A percentile compares a stretch with the other conserved stretches of the same genome.
Evolutionary conservation across 2,888 invertebrate genomes (phyloP).

Genomic region (Drosophila austrosaltans): DNA sequence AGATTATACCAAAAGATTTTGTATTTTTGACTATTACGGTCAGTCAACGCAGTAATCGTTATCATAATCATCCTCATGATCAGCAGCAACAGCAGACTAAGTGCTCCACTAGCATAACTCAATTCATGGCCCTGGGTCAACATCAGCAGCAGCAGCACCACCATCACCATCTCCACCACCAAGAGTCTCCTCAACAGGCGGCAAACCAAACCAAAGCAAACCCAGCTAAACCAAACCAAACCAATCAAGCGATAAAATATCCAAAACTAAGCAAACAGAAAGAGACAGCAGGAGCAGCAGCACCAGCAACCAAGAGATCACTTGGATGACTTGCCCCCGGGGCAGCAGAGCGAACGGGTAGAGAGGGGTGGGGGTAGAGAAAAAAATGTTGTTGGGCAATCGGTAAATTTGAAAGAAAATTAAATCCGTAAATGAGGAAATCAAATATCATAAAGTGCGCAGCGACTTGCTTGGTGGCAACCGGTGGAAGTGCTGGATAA

Average conservation of each 20-base stretch:
- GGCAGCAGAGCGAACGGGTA: slow-evolving; percentile 10
- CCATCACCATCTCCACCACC: slow-evolving; percentile 29
- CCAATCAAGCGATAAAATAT: slow-evolving; percentile 75
- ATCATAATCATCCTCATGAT: slow-evolving; percentile 41
- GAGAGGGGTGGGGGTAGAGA: slow-evolving; percentile 36
- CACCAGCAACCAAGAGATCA: slow-evolving; percentile 30
- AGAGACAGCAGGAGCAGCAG: slow-evolving; percentile 42
- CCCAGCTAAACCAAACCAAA: slow-evolving; percentile 44
- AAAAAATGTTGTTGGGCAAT: slow-evolving; percentile 49
- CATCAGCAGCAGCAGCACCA: slow-evolving; percentile 31
- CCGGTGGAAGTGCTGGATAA: slow-evolving; percentile 35
- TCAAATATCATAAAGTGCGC: slow-evolving; percentile 82
- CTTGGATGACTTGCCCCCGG: slow-evolving; percentile 49
- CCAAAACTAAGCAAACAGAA: slow-evolving; percentile 71
- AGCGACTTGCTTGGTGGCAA: slow-evolving; percentile 61
- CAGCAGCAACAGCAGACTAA: slow-evolving; percentile 31
- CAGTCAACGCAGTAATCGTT: slow-evolving; percentile 14
- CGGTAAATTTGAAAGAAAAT: slow-evolving; percentile 81
- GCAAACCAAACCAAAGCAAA: slow-evolving; percentile 45
- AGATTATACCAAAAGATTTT: background rate
- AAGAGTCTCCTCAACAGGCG: slow-evolving; percentile 48
- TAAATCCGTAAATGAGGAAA: slow-evolving; percentile 82
- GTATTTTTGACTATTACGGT: background rate
- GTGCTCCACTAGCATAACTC: slow-evolving; percentile 59
- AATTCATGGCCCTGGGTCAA: slow-evolving; percentile 65